Evolutionary conservation across 2,888 invertebrate species (phyloP).

Genomic region (Bembecia ichneumoniformis): DNA sequence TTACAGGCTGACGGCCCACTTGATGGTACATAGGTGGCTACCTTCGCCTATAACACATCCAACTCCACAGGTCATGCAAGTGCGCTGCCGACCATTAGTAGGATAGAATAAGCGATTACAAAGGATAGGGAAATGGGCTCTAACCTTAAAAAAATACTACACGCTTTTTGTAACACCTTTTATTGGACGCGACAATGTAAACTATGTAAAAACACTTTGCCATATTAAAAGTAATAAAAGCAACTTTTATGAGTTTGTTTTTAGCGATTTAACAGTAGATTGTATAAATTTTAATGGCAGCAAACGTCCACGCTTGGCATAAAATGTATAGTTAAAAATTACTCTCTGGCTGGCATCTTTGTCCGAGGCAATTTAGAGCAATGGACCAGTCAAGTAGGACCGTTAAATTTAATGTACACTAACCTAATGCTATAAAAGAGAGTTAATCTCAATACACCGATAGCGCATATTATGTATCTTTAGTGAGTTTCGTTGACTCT

Average conservation of each 20-base stretch:
- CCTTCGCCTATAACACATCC: too few species aligned
- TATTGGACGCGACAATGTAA: too few species aligned
- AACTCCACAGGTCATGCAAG: too few species aligned
- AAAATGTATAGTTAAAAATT: conserved; percentile 43
- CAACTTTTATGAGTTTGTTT: conserved; percentile 11
- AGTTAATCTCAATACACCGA: conserved; percentile 72
- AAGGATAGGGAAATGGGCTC: too few species aligned
- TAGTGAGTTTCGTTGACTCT: conserved; percentile 29
- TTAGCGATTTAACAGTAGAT: conserved; percentile 12
- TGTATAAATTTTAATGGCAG: conserved; percentile 7
- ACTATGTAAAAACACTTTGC: background rate
- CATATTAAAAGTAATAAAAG: background rate
- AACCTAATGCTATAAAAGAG: conserved; percentile 64
- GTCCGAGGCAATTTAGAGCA: conserved; percentile 54
- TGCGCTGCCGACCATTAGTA: too few species aligned
- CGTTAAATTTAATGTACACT: conserved; percentile 70
- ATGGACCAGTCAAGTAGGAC: conserved; percentile 53
- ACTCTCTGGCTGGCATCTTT: conserved; percentile 44
- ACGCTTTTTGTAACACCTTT: too few species aligned
- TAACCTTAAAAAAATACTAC: too few species aligned
- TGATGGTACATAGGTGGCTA: too few species aligned
- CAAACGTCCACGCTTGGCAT: conserved; percentile 11
- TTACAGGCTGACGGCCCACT: too few species aligned
- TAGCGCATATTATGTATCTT: conserved; percentile 62
- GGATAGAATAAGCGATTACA: too few species aligned